Evolutionary conservation across 2,888 invertebrate genomes (phyloP), one percentile per base, ranked within the genome.

Genomic region (Ischnura elegans): DNA sequence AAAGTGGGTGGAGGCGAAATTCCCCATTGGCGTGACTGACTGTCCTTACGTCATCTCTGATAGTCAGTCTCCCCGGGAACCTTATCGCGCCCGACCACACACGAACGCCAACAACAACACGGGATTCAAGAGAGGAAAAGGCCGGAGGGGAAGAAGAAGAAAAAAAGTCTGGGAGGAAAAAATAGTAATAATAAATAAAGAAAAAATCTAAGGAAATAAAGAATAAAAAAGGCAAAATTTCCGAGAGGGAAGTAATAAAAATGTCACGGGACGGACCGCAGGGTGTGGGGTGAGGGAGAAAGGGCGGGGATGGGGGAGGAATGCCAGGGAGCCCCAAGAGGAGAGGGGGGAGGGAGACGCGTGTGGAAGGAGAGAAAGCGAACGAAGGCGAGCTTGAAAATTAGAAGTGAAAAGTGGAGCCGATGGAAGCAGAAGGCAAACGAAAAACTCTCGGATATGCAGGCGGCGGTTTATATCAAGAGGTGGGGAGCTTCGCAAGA

Each of bases 11-110:
- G 36, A 36, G 51, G 87, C 25, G 36, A 43, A 90, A 90, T 90
- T 61, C 90, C 55, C 43, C 61, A 42, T 42, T 90, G 55, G 55
- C 90, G 90, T 90, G 90, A 90, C 90, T 61, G 90, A 90, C 90
- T 90, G 61, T 90, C 90, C 90, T 90, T 90, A 90, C 90, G 90
- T 90, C 90, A 90, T 90, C 90, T 36, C 90, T 90, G 90, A 90
- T 90, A 90, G 90, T 90, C 90, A 90, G 90, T 55, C 90, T 90
- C 90, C 90, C 90, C 86, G 86, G 86, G 86, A 86, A 86, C 86
- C 86, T 90, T 90, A 90, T 90, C 61, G 61, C 90, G 43, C 90
- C n/a, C 42, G 29, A 61, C 90, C 90, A 90, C 90, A 90, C 90
- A 90, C 90, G 61, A 87, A 87, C 51, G 87, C 90, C 16, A 90